These are phyloP conservation scores for Theristicus caerulescens DNA, from an alignment of 2,113 vertebrate species.

Conservation along the genomic window DNA sequence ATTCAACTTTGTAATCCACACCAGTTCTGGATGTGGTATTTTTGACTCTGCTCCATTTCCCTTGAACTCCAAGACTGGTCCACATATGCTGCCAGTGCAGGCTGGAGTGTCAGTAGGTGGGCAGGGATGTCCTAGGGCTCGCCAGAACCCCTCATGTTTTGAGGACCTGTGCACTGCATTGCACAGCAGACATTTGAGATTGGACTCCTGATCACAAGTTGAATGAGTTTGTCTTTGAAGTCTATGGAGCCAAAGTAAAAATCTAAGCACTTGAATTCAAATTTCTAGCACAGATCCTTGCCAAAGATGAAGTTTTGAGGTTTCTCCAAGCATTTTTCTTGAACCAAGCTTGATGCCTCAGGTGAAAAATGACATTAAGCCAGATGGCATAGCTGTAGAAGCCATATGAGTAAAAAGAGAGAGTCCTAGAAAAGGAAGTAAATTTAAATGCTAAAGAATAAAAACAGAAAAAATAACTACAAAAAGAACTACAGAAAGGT, in stretches of 20 bases:
- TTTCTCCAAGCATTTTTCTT: conserved; percentile 12
- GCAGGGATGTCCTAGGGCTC: background rate
- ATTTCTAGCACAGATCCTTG: background rate
- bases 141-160: background rate
- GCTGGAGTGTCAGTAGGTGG: background rate
- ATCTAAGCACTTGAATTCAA: background rate
- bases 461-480: background rate
- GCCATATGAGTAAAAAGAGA: background rate
- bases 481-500: background rate
- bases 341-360: background rate
- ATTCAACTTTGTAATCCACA: background rate
- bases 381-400: conserved; percentile 32
- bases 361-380: conserved; percentile 41
- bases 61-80: background rate
- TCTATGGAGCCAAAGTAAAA: background rate
- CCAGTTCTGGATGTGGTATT: background rate
- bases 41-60: background rate
- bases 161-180: background rate
- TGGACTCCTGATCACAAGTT: background rate
- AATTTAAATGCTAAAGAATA: conserved; percentile 1
- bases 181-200: background rate
- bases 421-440: background rate
- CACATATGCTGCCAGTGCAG: background rate
- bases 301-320: conserved; percentile 19
- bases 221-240: background rate